Evolutionary conservation across 2,888 invertebrate genomes (phyloP).

Genomic region (Halocaridina rubra): DNA sequence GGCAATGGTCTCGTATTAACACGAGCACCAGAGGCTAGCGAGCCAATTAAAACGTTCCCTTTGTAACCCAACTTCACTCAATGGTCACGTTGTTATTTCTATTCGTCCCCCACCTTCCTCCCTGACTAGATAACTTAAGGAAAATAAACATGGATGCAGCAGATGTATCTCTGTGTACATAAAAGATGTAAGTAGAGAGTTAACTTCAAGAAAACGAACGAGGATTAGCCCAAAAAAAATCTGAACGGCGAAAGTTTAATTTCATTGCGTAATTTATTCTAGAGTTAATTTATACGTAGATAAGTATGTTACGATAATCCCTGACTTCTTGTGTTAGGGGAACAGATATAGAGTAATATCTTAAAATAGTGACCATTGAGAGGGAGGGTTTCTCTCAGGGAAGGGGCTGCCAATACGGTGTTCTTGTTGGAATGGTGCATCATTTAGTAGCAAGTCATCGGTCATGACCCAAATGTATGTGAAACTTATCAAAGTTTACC

Average conservation of each 20-base stretch:
- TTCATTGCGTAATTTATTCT: no score
- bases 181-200: no score
- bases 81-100: constrained; percentile 39
- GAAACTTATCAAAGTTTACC: constrained; percentile 15
- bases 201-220: no score
- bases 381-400: constrained; percentile 40
- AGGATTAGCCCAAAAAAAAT: no score
- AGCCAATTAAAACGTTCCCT: constrained; percentile 50
- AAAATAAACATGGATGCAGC: no score
- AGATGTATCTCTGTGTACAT: no score
- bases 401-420: constrained; percentile 52
- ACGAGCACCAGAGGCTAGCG: constrained; percentile 46
- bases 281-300: no score
- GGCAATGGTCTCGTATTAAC: constrained; percentile 46
- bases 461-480: constrained; percentile 28
- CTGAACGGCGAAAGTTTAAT: no score
- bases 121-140: constrained; percentile 60
- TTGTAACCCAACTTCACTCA: constrained; percentile 42
- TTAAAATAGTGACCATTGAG: constrained; percentile 46
- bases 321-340: no score
- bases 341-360: no score
- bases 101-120: constrained; percentile 38
- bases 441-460: constrained; percentile 33
- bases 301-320: background rate
- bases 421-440: constrained; percentile 40